Conservation (phyloP, 2,113 vertebrate genomes). For the Romanogobio albipinnatus region DNA sequence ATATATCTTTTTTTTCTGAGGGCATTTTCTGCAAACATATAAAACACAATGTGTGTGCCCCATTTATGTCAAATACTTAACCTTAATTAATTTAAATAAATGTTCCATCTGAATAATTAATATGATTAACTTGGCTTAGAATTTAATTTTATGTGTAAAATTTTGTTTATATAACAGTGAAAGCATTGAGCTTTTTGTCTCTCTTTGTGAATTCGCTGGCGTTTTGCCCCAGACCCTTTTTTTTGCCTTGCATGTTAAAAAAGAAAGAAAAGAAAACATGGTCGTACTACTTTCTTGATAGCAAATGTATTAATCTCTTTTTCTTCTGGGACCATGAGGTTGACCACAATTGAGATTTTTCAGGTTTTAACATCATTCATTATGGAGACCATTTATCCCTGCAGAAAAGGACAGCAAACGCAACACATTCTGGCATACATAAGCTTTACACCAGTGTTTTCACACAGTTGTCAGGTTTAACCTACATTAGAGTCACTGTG, state of each 20-base stretch:
- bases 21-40: not conserved
- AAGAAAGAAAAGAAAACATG: no score
- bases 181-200: not conserved
- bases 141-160: not conserved
- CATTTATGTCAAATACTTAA: constrained; percentile 1
- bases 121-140: not conserved
- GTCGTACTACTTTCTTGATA: not conserved
- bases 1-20: not conserved
- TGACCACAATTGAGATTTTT: not conserved
- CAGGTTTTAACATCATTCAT: not conserved
- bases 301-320: not conserved
- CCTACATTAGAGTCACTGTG: constrained; percentile 9
- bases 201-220: not conserved
- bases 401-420: not conserved
- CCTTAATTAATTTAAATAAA: not conserved
- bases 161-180: not conserved
- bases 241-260: not conserved
- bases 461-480: not conserved
- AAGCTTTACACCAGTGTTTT: not conserved
- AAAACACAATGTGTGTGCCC: not conserved
- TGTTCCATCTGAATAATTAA: not conserved
- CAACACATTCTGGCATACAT: not conserved
- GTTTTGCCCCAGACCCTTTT: not conserved
- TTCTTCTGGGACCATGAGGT: not conserved
- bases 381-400: not conserved